Base-by-base conservation (phyloP, 2,797 vertebrate genomes). In the Huso huso region DNA sequence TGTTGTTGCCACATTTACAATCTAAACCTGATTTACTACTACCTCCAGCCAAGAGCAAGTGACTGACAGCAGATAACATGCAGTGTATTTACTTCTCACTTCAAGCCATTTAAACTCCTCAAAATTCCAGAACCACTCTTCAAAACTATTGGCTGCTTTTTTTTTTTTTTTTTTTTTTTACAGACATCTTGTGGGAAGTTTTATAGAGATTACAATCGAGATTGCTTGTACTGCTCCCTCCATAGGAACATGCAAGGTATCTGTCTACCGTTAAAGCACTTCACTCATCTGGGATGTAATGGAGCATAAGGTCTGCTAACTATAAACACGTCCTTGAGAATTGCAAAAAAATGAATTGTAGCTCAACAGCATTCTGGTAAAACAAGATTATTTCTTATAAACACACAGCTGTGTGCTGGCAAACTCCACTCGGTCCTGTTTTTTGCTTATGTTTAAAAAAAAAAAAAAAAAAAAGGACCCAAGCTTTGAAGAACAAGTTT, bases 321-420 rank as follows among this genome's bases (percentile, higher is more conserved):
- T 72, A 75, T 77, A 81, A 81, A 81, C 79, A 81, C 66, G 71
- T 73, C 69, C 74, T 73, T 73, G 73, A 78, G 75, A 68, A 67
- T 63, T 67, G 69, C 72, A 18, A 74, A 72, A 75, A 51, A 71
- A 74, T 66, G 61, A 51, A 66, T 70, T 68, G 62, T 61, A 74
- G 72, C 71, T 70, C 53, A 72, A 58, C 51, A 48, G n/a, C 63
- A 65, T 69, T 66, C 72, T 61, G 71, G 74, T 62, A 69, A 68
- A 72, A 71, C 73, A 63, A 66, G 73, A 74, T 73, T 77, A 68
- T 69, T 76, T 61, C 71, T 74, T 67, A 62, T 69, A 62, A 52
- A 60, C 65, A 37, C 23, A 50, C 51, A 3, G 23, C 23, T 37
- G 23, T 37, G 2, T 37, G 23, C 23, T 37, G 23, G 23, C 23